Percentiles rank a stretch among this genome's conserved stretches.
phyloP scores from a whole-genome alignment of 2,113 vertebrate species.

The Apistogramma diplotaenia region DNA sequence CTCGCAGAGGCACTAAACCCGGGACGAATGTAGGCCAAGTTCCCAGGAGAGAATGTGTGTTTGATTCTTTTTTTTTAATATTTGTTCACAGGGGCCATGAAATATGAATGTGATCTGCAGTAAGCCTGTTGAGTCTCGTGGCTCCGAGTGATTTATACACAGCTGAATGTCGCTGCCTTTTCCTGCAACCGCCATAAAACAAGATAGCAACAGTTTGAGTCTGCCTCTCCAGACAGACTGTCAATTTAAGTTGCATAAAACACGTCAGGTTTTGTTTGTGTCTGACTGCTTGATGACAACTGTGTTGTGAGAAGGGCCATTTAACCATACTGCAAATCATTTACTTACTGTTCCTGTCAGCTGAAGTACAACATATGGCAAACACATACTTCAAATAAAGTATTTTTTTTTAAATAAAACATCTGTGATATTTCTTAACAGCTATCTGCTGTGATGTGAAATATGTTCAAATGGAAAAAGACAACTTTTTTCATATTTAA shows the following conservation, averaged over 20 bases:
- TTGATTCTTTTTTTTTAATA: conserved; percentile 14
- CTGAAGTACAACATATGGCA: background rate
- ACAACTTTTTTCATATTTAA: background rate
- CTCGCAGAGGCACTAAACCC: background rate
- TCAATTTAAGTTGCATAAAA: background rate
- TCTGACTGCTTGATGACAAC: background rate
- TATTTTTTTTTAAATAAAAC: background rate
- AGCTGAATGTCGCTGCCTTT: conserved; percentile 18
- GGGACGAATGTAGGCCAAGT: conserved; percentile 15
- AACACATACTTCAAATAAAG: background rate
- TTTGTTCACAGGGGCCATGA: conserved; percentile 39
- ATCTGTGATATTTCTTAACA: background rate
- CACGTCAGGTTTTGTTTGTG: background rate
- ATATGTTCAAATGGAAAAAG: background rate
- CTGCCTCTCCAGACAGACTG: conserved; percentile 4
- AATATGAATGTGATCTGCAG: conserved; percentile 44
- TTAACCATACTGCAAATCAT: background rate
- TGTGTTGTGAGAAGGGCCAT: background rate
- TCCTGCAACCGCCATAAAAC: conserved; percentile 39
- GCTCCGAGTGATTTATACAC: conserved; percentile 46
- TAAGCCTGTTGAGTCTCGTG: conserved; percentile 23
- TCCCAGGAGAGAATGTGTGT: conserved; percentile 28
- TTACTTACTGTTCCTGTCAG: background rate
- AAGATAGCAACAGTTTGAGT: conserved; percentile 24
- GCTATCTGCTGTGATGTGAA: background rate